Base-by-base conservation (phyloP, 2,888 invertebrate genomes). In the Brachynemurus nebulosus region DNA sequence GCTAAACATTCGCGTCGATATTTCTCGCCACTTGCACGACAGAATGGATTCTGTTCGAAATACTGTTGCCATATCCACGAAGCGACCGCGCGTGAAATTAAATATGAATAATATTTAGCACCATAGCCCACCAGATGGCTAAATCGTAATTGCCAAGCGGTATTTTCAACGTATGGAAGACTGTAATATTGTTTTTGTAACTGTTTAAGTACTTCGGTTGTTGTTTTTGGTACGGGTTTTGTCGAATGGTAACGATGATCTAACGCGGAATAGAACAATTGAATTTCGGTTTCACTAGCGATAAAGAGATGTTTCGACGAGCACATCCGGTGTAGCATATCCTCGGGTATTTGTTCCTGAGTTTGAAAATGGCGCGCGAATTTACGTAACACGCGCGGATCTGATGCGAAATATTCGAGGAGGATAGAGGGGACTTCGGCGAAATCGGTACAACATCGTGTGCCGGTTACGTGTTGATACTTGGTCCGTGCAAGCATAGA, bases 381-480 rank as follows among this genome's bases (percentile, higher is more conserved):
- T 5, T 78, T 74, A 38, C 78, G 74, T 4, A 96, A 66, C 6
- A 93, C 85, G 53, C 89, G 71, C 0, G 85, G 82, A 67, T 93
- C 91, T 44, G 79, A 76, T 8, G 92, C 88, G 71, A 97, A 98
- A 65, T 90, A 91, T 68, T 98, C 98, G 93, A 97, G 95, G 14
- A 98, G 71, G 47, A 96, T 85, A n/a, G 95, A 95, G 6, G 98
- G 98, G 34, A 98, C 89, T 73, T 99, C 98, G 2, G 98, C 97
- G 60, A 98, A 88, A 69, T 99, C 98, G 4, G 97, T 96, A 51
- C 90, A 79, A 61, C 96, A 97, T 45, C 98, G 72, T 1, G 98
- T 99, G 47, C 97, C 96, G 3, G 95, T 86, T 36, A 97, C 92
- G 67, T 98, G 97, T 65, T 98, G 98, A 67, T 95, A 90, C 48